Base-by-base conservation (phyloP, 2,888 invertebrate genomes). In the Ophion ellenae region DNA sequence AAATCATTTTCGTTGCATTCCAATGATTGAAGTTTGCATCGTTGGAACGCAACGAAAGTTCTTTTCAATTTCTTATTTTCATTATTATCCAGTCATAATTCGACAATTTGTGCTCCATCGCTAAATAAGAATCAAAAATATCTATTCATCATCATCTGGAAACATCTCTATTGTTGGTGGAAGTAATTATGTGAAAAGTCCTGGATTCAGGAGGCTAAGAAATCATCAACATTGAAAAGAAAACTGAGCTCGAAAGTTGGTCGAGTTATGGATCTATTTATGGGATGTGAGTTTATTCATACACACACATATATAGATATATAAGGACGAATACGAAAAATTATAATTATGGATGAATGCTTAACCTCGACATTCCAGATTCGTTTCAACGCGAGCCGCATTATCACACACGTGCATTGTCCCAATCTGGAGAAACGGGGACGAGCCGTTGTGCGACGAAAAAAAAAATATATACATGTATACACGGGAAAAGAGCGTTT, bases 331-430 rank as follows among this genome's bases (percentile, higher is more conserved):
- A 45, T 45, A 20, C 36, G 20, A 17, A 67, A 70, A 70, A 24
- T n/a, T 69, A 78, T 70, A 74, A 74, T 53, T 47, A 47, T 47
- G 9, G 28, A 67, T 47, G 20, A 57, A 78, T 63, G 53, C 3
- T 59, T 77, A 77, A 36, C 66, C 47, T 75, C 78, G 36, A 79
- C 76, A 63, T 63, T 82, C 79, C 75, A 59, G 73, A 80, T 83
- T 76, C 53, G 70, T 82, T 82, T 61, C 45, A 66, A 73, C 78
- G 45, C 17, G 40, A 20, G 45, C 20, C 64, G 53, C 59, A 75
- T 74, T 53, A 45, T 64, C 63, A 14, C 63, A 59, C 66, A 36
- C 40, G 67, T 63, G 63, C 20, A 66, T 36, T 67, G 77, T 77
- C 20, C 57, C 11, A 75, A 64, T 64, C 47, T 75, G 77, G 61